Evolutionary conservation across 2,113 vertebrate genomes (phyloP).

Genomic region (Spilogale gracilis): DNA sequence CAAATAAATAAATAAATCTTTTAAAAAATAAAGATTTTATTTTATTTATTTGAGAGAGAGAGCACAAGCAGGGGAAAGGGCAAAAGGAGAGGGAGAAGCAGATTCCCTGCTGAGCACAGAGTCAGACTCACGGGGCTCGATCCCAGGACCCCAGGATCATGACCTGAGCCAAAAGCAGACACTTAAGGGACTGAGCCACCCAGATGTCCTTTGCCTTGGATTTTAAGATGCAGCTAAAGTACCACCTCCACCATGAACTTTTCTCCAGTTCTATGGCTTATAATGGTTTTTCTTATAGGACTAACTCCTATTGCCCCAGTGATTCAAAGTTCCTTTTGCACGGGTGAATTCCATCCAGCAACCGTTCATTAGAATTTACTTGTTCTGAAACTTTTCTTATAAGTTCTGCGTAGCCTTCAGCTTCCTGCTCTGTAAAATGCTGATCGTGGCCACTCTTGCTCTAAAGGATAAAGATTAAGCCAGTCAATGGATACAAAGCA

Average conservation of each 20-base stretch:
- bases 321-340: not conserved
- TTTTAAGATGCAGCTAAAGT: not conserved
- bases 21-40: too few relatives aligned
- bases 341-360: not conserved
- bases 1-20: too few relatives aligned
- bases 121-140: rapidly evolving
- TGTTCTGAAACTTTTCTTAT: not conserved
- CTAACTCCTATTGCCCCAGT: not conserved
- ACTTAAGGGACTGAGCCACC: too few relatives aligned
- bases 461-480: not conserved
- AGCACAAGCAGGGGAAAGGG: not conserved
- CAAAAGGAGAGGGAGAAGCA: not conserved
- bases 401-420: not conserved
- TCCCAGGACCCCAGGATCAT: not conserved
- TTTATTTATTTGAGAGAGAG: not conserved
- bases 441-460: not conserved
- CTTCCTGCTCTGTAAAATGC: slow-evolving; percentile 27
- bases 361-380: not conserved
- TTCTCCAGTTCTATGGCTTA: not conserved
- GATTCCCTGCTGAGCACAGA: not conserved
- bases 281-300: not conserved
- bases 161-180: not conserved
- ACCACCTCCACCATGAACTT: not conserved
- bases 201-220: not conserved
- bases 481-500: not conserved